Conservation (phyloP, 2,797 vertebrate genomes). For the Bryconaethiops microstoma region DNA sequence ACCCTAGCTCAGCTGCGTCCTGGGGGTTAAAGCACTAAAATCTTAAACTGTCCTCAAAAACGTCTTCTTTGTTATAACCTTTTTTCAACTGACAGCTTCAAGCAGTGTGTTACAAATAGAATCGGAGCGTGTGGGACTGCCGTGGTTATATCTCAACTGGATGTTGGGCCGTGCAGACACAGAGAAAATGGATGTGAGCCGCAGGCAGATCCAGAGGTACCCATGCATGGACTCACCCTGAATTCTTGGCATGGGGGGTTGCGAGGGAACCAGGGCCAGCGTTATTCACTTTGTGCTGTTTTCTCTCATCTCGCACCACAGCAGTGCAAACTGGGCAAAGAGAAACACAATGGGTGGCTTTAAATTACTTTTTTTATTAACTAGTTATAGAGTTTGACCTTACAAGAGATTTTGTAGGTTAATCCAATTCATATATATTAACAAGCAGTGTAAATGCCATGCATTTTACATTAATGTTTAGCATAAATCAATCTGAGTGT, state of each 20-base stretch:
- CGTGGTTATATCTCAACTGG: constrained; percentile 42
- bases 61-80: constrained; percentile 27
- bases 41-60: constrained; percentile 39
- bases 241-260: constrained; percentile 42
- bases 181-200: constrained; percentile 39
- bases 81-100: constrained; percentile 40
- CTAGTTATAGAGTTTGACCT: constrained; percentile 13
- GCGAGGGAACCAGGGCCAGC: constrained; percentile 39
- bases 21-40: constrained; percentile 45
- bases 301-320: constrained; percentile 14
- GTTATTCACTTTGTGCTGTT: constrained; percentile 25
- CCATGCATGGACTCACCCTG: constrained; percentile 39
- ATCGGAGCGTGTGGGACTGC: constrained; percentile 39
- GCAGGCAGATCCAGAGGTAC: constrained; percentile 45
- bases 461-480: constrained; percentile 3
- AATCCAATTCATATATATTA: constrained; percentile 27
- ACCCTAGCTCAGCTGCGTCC: not conserved
- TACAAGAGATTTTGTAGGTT: constrained; percentile 25
- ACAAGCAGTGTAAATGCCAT: not conserved
- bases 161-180: constrained; percentile 15
- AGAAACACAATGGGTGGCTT: constrained; percentile 23
- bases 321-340: constrained; percentile 13
- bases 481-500: not conserved
- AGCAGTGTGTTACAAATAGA: constrained; percentile 42
- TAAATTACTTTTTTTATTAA: not conserved